Base-by-base conservation (phyloP, 2,113 vertebrate genomes). In the Phalacrocorax aristotelis region DNA sequence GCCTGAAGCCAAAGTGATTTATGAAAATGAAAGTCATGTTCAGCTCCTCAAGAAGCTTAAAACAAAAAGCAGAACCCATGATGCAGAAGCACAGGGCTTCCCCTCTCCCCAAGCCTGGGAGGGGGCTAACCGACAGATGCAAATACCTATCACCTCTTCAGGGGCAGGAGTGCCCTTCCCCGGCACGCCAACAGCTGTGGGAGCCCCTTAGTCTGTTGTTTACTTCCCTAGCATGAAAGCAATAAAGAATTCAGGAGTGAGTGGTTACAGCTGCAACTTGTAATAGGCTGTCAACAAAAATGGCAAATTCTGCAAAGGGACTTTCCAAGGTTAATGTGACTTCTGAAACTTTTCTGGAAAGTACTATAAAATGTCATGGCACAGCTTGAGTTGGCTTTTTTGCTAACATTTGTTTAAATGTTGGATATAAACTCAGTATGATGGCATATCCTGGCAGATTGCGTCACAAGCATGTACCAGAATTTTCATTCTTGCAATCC, bases 121-220 rank as follows among this genome's bases (percentile, higher is more conserved):
- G 26, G 21, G 58, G 36, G 26, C 6, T 17, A 22, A 49, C 52
- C 30, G 13, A 11, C 13, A 26, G 69, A 21, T 8, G 30, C 32
- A 44, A 34, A 58, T 1, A 2, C 22, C 70, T 13, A 1, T 6
- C 0, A 3, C 42, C n/a, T 32, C 58, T n/a, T 8, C 1, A 4
- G 18, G 18, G 46, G 14, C 46, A 40, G 19, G 5, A 58, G 34
- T 2, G 32, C n/a, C 36, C 40, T 40, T 18, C 22, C 71, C 42
- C 26, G 25, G 46, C 54, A 15, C 2, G 1, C 7, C 2, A 1
- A 6, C 0, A 13, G 48, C n/a, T 9, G 2, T 1, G 13, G 38
- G 13, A 30, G 30, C 29, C 51, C 29, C 12, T 7, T 1, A n/a
- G 51, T 70, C 34, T 13, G 6, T 32, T 38, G 15, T 17, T 69